Base-by-base conservation (phyloP, 2,888 invertebrate genomes). In the Platypus cylindrus region DNA sequence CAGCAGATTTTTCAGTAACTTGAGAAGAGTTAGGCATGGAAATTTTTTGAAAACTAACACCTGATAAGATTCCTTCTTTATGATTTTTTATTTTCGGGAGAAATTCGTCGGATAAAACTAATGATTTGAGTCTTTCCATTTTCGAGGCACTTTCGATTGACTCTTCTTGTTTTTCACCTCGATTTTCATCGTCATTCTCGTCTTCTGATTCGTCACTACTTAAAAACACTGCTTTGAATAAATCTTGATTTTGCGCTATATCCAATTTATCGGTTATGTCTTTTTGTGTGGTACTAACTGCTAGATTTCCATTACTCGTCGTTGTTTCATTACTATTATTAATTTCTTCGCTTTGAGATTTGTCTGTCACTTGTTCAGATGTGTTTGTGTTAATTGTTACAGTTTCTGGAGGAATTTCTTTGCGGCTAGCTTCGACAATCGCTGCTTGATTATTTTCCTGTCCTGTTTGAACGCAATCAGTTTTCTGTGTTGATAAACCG, bases 221-320 rank as follows among this genome's bases (percentile, higher is more conserved):
- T 16, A 83, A 68, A 55, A 94, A 94, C 50, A 94, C 86, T 0
- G 87, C 80, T 59, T 85, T 86, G 53, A 89, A 94, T 3, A 94
- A 64, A 60, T 91, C 91, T 39, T 70, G 66, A 48, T 76, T 77
- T 30, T 77, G 50, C 12, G 55, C 54, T 15, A 61, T 47, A 27
- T 58, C 53, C 4, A 62, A 48, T 48, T 51, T 55, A 30, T 60
- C 60, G 3, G 57, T 59, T 24, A 55, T 46, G 45, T 60, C 58
- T 40, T 46, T 46, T 12, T 30, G 25, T 8, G n/a, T 9, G 9
- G n/a, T 5, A 15, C 15, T 24, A 15, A 12, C 11, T 32, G 39
- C 30, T 26, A 30, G 25, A 17, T 22, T 28, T 17, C 44, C 40
- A 8, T 35, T 20, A n/a, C n/a, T n/a, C 26, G 30, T 22, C 28